These are phyloP conservation scores for Adineta ricciae DNA, from an alignment of 2,888 invertebrate species.

Conservation along the genomic window DNA sequence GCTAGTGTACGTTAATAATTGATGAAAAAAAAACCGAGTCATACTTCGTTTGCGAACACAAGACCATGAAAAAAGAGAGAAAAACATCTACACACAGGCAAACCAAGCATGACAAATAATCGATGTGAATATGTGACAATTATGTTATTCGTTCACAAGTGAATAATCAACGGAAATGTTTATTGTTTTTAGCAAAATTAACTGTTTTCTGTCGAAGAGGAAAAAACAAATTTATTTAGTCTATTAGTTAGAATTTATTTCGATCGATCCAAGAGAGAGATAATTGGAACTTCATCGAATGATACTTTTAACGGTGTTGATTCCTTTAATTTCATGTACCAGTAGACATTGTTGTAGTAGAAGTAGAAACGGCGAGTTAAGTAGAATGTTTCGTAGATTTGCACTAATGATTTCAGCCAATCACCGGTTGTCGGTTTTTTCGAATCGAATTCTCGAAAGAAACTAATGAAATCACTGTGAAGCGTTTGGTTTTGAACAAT, in stretches of 20 bases:
- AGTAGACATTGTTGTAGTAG: constrained; percentile 44
- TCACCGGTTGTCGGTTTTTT: constrained; percentile 37
- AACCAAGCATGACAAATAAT: neutral
- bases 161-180: neutral
- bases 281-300: constrained; percentile 23
- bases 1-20: neutral
- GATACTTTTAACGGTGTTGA: constrained; percentile 35
- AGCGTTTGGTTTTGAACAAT: constrained; percentile 37
- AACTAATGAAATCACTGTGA: constrained; percentile 38
- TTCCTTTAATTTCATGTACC: constrained; percentile 40
- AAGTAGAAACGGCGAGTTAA: constrained; percentile 39
- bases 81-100: neutral
- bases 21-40: neutral
- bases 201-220: no score
- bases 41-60: neutral
- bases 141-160: neutral
- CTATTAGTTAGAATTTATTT: neutral
- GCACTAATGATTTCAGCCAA: constrained; percentile 37
- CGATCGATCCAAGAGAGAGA: neutral
- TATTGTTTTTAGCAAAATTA: no score
- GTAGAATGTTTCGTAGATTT: constrained; percentile 38
- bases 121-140: neutral
- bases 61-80: neutral
- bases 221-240: no score
- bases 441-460: constrained; percentile 40